Evolutionary conservation across 2,113 vertebrate species (phyloP), one percentile per base, ranked within the genome.

Genomic region (Acanthochromis polyacanthus): DNA sequence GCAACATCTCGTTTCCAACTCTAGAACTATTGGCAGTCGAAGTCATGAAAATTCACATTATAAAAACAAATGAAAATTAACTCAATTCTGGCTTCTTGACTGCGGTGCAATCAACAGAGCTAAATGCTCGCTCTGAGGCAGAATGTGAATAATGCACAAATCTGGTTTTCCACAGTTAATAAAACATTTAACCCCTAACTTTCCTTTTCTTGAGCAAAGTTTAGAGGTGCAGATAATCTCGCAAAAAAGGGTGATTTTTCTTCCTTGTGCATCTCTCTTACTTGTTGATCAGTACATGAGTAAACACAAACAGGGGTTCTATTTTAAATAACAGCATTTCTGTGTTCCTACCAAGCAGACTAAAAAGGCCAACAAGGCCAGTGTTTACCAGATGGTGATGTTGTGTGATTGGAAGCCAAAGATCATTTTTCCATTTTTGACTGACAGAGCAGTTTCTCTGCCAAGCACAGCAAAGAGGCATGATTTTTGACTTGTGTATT

Each of bases 111-210:
- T 80, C 74, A 75, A 65, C 80, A 16, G 23, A 84, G 64, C 63
- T 80, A 73, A 86, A 81, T 61, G 19, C 60, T 28, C 25, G 38
- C 87, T 89, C 25, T 14, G 60, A 58, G 83, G 81, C 78, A 61
- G 48, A 65, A 45, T 50, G 57, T 79, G 71, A 86, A 86, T 87
- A 80, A 83, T 64, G 52, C 76, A 82, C 59, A 67, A 78, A 80
- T 81, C 25, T 75, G 71, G 1, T 67, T 57, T 73, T 46, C 56
- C 40, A 63, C 46, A 36, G 81, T 77, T 82, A 46, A 81, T 80
- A 75, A 82, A 43, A 67, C 23, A 57, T 55, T 68, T 58, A 81
- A 85, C 63, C 64, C 76, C 19, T 51, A 9, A 58, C 22, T 22
- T 38, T 16, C 8, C 16, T 43, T 30, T 20, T 11, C 68, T 38